Evolutionary conservation across 2,888 invertebrate genomes (phyloP), one percentile per base, ranked within the genome.

Genomic region (Cephus pygmeus): DNA sequence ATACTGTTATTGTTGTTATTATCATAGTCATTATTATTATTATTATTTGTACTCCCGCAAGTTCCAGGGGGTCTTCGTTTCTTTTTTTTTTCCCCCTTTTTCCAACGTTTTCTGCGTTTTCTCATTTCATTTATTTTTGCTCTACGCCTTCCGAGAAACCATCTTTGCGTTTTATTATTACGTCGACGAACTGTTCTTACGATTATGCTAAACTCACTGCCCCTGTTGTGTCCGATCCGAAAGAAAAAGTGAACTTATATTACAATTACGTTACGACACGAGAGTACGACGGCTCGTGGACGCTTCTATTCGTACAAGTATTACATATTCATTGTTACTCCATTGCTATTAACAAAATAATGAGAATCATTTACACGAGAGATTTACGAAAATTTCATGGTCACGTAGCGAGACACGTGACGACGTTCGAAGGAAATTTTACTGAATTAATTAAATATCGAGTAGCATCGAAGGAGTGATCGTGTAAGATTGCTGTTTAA

Each of bases 201-300:
- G 34, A 79, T 77, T 76, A 81, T 78, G 82, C 82, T 83, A 80
- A 81, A 79, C 71, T 83, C 83, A 83, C 83, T 83, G 83, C 83
- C 83, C 80, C 80, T 75, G 56, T 56, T 56, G 56, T 23, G 56
- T 56, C 56, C 56, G 56, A 23, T 56, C 56, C 23, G 23, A 56
- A 40, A 15, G 40, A 40, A 40, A 40, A 56, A 9, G 6, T 15
- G 23, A 56, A 56, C 56, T 56, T 56, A 56, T 23, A 23, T 56
- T 56, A 56, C 56, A 56, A 23, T 56, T 56, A 23, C 23, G 56
- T 56, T 56, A 23, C 15, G 56, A 56, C 56, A 56, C 56, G 56
- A 56, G 56, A 56, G 23, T 23, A 23, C 15, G 56, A 23, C 56
- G 56, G 56, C 23, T 56, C 56, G 56, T 56, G 56, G 56, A 23